Evolutionary conservation across 2,888 invertebrate species (phyloP).

Genomic region (Sabatieria punctata): DNA sequence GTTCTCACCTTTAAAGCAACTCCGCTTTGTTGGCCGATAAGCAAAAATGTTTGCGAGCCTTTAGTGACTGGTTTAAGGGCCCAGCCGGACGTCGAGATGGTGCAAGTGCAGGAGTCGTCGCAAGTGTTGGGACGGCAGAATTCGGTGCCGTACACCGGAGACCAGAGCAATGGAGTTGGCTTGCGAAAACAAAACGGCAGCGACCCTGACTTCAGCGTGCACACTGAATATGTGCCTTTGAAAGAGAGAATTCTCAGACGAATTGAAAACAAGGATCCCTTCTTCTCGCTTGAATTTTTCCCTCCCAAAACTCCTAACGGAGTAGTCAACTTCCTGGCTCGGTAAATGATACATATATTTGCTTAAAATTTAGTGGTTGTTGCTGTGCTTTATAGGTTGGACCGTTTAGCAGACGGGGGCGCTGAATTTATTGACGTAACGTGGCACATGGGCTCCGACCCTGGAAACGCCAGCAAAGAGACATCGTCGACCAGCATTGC

Average conservation of each 20-base stretch:
- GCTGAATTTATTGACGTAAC: slow-evolving; percentile 45
- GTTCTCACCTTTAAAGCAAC: too few species aligned
- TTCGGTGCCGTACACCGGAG: too few species aligned
- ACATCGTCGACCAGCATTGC: slow-evolving; percentile 44
- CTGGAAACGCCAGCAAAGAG: slow-evolving; percentile 37
- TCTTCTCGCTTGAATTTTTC: slow-evolving; percentile 45
- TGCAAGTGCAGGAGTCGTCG: too few species aligned
- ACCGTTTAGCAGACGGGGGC: slow-evolving; percentile 39
- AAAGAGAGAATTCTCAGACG: slow-evolving; percentile 19
- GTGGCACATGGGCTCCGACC: slow-evolving; percentile 44
- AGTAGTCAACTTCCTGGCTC: slow-evolving; percentile 40
- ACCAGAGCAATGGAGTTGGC: too few species aligned
- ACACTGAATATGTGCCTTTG: slow-evolving; percentile 10
- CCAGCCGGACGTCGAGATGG: too few species aligned
- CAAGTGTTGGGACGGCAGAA: too few species aligned
- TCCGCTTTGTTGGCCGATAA: too few species aligned
- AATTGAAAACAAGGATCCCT: slow-evolving; percentile 36
- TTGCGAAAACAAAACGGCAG: too few species aligned
- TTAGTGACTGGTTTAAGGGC: too few species aligned
- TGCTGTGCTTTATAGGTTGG: slow-evolving; percentile 34
- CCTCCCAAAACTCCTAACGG: slow-evolving; percentile 42
- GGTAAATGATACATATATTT: slow-evolving; percentile 24
- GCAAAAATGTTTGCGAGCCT: too few species aligned
- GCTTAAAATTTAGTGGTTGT: background rate
- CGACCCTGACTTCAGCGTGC: too few species aligned